Conservation (phyloP, 2,888 invertebrate species). For the Volucella zonaria region DNA sequence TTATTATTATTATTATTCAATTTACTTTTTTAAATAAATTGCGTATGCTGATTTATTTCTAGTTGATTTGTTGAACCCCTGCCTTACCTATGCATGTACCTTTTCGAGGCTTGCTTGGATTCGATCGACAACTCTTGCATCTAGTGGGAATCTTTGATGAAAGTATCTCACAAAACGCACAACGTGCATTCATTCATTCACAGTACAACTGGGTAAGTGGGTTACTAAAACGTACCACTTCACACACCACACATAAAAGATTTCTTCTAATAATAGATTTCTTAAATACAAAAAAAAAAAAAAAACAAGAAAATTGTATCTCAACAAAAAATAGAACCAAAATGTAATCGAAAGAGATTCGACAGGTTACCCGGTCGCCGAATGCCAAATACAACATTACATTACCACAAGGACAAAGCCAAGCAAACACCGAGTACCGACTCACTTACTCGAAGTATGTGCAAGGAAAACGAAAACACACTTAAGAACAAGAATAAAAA, state of each 20-base stretch:
- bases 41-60: neutral
- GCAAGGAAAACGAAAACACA: slow-evolving; percentile 29
- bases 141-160: slow-evolving; percentile 7
- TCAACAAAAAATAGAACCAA: slow-evolving; percentile 8
- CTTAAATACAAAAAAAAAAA: slow-evolving; percentile 30
- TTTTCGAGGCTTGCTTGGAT: too few relatives aligned
- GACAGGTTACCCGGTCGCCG: slow-evolving; percentile 24
- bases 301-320: slow-evolving; percentile 38
- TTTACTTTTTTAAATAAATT: slow-evolving; percentile 21
- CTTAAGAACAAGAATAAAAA: neutral
- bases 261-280: slow-evolving; percentile 57
- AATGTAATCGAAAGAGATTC: slow-evolving; percentile 41
- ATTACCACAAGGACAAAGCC: slow-evolving; percentile 41
- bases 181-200: slow-evolving; percentile 54
- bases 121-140: too few relatives aligned
- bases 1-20: too few relatives aligned
- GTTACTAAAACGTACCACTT: slow-evolving; percentile 51
- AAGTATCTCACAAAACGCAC: slow-evolving; percentile 43
- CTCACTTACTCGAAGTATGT: neutral
- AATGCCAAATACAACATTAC: too few relatives aligned
- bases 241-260: slow-evolving; percentile 11
- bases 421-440: neutral
- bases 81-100: too few relatives aligned
- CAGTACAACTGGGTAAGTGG: slow-evolving; percentile 65
- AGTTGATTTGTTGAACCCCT: too few relatives aligned